Conservation (phyloP, 2,797 vertebrate species). For the Siniperca undulata region DNA sequence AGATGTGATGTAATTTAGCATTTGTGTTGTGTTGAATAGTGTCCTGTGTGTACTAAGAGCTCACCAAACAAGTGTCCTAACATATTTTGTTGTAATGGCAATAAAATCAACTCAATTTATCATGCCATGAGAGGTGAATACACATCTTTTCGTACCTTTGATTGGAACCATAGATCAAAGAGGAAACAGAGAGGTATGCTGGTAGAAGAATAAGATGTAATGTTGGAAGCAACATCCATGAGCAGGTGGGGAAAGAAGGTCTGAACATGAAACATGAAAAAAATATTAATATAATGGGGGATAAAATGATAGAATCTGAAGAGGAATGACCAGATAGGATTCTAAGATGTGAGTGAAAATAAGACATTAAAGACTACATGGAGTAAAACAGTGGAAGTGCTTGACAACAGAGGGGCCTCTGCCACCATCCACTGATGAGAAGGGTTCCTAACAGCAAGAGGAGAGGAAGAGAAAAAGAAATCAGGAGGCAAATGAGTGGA, state of each 20-base stretch:
- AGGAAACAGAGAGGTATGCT: not conserved
- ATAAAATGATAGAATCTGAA: slow-evolving; percentile 10
- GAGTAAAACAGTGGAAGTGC: slow-evolving; percentile 17
- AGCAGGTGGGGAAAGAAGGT: not conserved
- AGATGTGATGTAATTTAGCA: not conserved
- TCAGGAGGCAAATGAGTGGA: slow-evolving; percentile 49
- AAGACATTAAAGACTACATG: slow-evolving; percentile 15
- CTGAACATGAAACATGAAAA: not conserved
- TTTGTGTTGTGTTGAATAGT: not conserved
- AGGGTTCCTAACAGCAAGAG: slow-evolving; percentile 10
- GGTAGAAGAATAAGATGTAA: not conserved
- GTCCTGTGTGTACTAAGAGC: not conserved
- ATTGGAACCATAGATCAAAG: not conserved
- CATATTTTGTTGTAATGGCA: not conserved
- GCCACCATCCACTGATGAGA: slow-evolving; percentile 16
- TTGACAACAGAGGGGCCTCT: slow-evolving; percentile 9
- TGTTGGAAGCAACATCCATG: not conserved
- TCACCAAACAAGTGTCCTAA: not conserved
- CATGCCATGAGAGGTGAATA: not conserved
- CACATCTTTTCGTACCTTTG: not conserved
- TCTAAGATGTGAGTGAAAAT: slow-evolving; percentile 10
- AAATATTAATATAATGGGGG: not conserved
- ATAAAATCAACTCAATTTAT: not conserved
- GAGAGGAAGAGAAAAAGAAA: slow-evolving; percentile 37
- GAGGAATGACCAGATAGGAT: not conserved